These are phyloP conservation scores for Brachionus plicatilis DNA, from an alignment of 1,140 invertebrate genomes.

Conservation along the genomic window DNA sequence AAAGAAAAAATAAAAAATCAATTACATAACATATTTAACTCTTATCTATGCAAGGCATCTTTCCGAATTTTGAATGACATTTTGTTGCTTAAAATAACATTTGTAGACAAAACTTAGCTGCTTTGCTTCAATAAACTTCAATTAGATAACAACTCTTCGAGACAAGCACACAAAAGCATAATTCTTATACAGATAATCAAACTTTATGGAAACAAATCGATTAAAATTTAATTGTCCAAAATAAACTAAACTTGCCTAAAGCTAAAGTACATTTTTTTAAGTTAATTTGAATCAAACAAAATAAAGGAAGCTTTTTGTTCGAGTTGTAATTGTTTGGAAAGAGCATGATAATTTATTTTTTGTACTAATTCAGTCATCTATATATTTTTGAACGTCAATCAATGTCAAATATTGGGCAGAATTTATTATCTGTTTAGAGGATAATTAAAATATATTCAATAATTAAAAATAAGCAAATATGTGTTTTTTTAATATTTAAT, in stretches of 20 bases:
- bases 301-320: neutral
- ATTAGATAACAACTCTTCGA: conserved; percentile 12
- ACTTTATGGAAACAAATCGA: conserved; percentile 23
- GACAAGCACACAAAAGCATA: neutral
- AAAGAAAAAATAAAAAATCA: neutral
- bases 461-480: too few relatives aligned
- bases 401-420: neutral
- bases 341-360: neutral
- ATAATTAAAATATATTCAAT: neutral
- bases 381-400: neutral
- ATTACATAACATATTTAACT: conserved; percentile 21
- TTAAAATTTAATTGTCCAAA: neutral
- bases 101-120: neutral
- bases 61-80: conserved; percentile 1
- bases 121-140: neutral
- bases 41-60: neutral
- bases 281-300: neutral
- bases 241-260: neutral
- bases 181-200: conserved; percentile 6
- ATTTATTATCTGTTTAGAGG: neutral
- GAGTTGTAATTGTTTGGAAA: neutral
- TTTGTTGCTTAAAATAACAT: neutral
- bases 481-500: too few relatives aligned
- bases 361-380: neutral
- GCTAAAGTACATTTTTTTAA: neutral